Evolutionary conservation across 30 jellyfish, hydroid and myxozoan genomes (phyloP), one percentile per base, ranked within the genome.

Genomic region (Haliclystus octoradiatus): DNA sequence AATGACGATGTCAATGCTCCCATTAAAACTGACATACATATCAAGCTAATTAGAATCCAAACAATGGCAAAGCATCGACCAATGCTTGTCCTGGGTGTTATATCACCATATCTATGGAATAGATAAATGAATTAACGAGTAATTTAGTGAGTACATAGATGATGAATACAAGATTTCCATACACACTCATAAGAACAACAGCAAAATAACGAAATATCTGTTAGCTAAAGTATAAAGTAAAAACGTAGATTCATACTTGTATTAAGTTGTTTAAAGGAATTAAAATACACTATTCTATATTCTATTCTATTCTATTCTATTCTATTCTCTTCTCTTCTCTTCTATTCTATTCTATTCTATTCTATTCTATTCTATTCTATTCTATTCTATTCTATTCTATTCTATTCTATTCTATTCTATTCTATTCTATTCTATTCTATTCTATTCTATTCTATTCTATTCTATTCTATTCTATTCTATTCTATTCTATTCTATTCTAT

Each of bases 1-100:
- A 80, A 34, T 60, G 85, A 80, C 2, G 93, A 64, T 22, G 93
- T 80, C 25, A 80, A 63, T 28, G 81, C 93, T 2, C 93, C 85
- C 1, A 77, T 72, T 29, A 80, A 80, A 49, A 72, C 72, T n/a
- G 80, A 75, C 65, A 80, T 12, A 47, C 65, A 67, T 2, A 80
- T 71, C 73, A 80, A 62, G 31, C 85, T 81, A 32, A 72, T 65
- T 9, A 80, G 57, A 2, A 72, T 71, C 93, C 93, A 80, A 0
- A 66, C 62, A 7, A 80, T 29, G 0, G 93, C 84, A 32, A 80
- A 80, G 28, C 53, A 3, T 30, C 93, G 65, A 3, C 81, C 49
- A 2, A 47, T 27, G 12, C 51, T 63, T 1, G 79, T 63, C 27
- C 82, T 65, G n/a, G 93, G 93, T 0, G 77, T 33, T 26, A 80